Base-by-base conservation (phyloP, 1,140 invertebrate genomes). In the Papilio dardanus region DNA sequence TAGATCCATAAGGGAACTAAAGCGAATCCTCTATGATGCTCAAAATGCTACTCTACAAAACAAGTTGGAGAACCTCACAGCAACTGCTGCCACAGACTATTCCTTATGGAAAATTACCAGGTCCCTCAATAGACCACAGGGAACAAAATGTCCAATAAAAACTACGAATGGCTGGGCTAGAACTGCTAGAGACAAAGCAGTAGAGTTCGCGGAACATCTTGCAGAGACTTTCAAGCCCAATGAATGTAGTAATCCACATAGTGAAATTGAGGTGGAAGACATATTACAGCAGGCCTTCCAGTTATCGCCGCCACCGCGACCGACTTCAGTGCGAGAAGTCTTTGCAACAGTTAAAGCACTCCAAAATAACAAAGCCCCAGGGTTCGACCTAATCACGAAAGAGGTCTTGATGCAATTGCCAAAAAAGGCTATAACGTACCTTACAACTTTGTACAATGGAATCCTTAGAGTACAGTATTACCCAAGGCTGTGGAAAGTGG, bases 341-440 rank as follows among this genome's bases (percentile, higher is more conserved):
- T 30, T 12, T 3, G 12, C 8, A 3, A 30, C 24, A 5, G 12
- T 65, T 19, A 65, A 65, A 30, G 16, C 28, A 19, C 19, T 65
- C 2, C 3, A 65, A 21, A 65, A 14, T 19, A 10, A 30, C 4
- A 65, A 65, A 16, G 24, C 50, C 2, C 54, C 74, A 12, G 81
- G 79, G 0, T 80, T 65, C 54, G 78, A 82, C 16, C 24, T 77
- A 1, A 77, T 79, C 2, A 62, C 65, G 14, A 77, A 78, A 67
- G 54, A 76, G 67, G 67, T 82, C 12, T 46, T 82, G 0, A 28
- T 33, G n/a, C 66, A 82, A 62, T 30, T 81, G 28, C 81, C 79
- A 14, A 24, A 50, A 7, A 79, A 77, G 46, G 77, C 50, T 8
- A 37, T 82, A 7, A 54, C 75, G 2, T 80, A 42, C 62, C 58